A percentile compares a stretch with the other conserved stretches of the same genome.
Evolutionary conservation across 1,140 invertebrate species (phyloP).

Genomic region (Drosophila virilis): DNA sequence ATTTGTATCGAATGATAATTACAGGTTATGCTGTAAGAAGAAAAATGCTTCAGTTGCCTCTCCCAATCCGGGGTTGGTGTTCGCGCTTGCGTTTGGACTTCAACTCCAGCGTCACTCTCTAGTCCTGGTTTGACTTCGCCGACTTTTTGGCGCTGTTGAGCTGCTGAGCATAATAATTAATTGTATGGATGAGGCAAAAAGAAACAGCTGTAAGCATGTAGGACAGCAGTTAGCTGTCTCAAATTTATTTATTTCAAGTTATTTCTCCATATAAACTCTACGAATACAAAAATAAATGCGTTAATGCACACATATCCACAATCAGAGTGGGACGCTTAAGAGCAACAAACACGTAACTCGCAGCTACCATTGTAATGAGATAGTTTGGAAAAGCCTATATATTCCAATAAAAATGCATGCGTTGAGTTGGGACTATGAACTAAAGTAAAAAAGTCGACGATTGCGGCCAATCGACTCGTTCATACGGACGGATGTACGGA

Average conservation of each 20-base stretch:
- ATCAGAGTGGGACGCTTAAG: not conserved
- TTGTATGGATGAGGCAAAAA: conserved; percentile 51
- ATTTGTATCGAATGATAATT: conserved; percentile 79
- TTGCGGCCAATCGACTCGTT: too few relatives aligned
- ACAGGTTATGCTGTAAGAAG: conserved; percentile 70
- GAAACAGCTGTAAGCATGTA: conserved; percentile 13
- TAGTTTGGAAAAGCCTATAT: too few relatives aligned
- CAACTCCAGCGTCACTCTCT: conserved; percentile 8
- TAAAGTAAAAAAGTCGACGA: too few relatives aligned
- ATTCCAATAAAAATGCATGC: too few relatives aligned
- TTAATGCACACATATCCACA: not conserved
- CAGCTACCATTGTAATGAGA: too few relatives aligned
- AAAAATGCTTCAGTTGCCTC: conserved; percentile 57
- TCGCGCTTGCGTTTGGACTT: not conserved
- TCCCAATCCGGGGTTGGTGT: conserved; percentile 8
- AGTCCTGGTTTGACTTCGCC: conserved; percentile 31
- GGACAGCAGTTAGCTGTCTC: not conserved
- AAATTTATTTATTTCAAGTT: not conserved
- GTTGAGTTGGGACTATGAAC: too few relatives aligned
- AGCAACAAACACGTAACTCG: too few relatives aligned
- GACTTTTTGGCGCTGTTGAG: conserved; percentile 50
- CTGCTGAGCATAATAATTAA: conserved; percentile 59
- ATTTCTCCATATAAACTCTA: not conserved
- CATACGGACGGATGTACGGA: too few relatives aligned
- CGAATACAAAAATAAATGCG: not conserved